Percentiles rank a stretch among this genome's conserved stretches.
phyloP scores from a whole-genome alignment of 1,140 invertebrate species.

The Brevipalpus yothersi region DNA sequence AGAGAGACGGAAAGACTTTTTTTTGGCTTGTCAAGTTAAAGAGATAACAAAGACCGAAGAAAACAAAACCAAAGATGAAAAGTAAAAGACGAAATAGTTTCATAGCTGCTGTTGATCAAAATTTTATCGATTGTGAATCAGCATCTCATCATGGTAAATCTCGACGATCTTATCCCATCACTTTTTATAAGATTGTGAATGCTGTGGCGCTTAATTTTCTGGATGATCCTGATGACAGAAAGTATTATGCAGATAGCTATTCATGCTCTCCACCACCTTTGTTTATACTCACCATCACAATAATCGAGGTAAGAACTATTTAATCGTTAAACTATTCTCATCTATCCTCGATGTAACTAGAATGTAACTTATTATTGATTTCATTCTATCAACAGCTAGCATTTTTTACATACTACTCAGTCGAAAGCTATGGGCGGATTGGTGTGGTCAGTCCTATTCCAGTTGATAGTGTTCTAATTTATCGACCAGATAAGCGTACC shows the following conservation, averaged over 20 bases:
- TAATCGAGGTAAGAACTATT: constrained; percentile 12
- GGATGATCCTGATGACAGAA: neutral
- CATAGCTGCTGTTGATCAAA: neutral
- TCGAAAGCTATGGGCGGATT: constrained; percentile 16
- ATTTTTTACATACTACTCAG: constrained; percentile 23
- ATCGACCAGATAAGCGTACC: constrained; percentile 57
- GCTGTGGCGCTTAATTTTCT: neutral
- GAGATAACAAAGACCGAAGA: too few species aligned
- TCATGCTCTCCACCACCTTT: constrained; percentile 51
- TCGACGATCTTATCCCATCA: neutral
- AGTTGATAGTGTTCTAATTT: constrained; percentile 49
- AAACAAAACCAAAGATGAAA: neutral
- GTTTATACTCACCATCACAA: constrained; percentile 40
- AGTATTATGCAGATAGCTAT: constrained; percentile 27
- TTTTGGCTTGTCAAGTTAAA: too few species aligned
- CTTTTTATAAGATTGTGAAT: neutral
- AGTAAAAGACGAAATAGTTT: neutral
- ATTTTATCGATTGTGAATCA: neutral
- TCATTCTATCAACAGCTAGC: constrained; percentile 5
- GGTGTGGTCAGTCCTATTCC: constrained; percentile 27
- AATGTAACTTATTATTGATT: neutral
- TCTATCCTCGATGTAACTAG: neutral
- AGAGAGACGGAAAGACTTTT: too few species aligned
- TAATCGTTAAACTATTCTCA: too few species aligned
- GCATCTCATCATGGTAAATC: neutral